A percentile compares a stretch with the other conserved stretches of the same genome.
Conservation (phyloP, 2,888 invertebrate species). For the Cetonia aurata region DNA sequence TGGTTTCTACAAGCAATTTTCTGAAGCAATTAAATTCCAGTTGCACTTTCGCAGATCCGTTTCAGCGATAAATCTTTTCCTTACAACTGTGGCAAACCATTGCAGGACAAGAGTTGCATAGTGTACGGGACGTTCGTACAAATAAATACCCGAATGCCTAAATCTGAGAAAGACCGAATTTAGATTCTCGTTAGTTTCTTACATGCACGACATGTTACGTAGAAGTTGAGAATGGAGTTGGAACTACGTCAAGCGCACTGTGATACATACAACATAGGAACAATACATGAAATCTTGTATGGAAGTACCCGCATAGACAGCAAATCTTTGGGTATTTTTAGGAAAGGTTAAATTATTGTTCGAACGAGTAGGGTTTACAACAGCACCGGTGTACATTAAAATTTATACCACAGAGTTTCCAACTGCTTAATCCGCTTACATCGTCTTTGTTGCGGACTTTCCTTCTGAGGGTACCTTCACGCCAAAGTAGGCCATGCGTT, state of each 20-base stretch:
- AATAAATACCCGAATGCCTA: no score
- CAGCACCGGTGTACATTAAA: not conserved
- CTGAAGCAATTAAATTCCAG: slow-evolving; percentile 13
- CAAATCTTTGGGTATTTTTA: slow-evolving; percentile 13
- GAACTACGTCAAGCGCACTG: no score
- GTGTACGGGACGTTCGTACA: no score
- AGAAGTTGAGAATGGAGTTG: no score
- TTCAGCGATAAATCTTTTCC: slow-evolving; percentile 3
- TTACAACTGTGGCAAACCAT: not conserved
- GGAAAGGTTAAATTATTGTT: slow-evolving; percentile 20
- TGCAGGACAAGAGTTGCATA: no score
- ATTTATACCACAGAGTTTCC: slow-evolving; percentile 26
- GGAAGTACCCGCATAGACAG: no score
- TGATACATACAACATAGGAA: no score
- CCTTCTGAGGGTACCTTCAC: not conserved
- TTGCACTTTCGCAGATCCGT: not conserved
- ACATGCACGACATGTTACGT: no score
- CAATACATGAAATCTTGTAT: no score
- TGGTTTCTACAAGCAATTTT: not conserved
- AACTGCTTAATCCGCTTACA: slow-evolving; percentile 30
- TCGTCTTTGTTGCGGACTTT: slow-evolving; percentile 14
- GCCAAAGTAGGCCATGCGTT: slow-evolving; percentile 8
- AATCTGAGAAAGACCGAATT: no score
- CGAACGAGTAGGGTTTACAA: slow-evolving; percentile 8
- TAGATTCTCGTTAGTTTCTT: no score